Evolutionary conservation across 2,797 vertebrate genomes (phyloP).

Genomic region (Lagocephalus sceleratus): DNA sequence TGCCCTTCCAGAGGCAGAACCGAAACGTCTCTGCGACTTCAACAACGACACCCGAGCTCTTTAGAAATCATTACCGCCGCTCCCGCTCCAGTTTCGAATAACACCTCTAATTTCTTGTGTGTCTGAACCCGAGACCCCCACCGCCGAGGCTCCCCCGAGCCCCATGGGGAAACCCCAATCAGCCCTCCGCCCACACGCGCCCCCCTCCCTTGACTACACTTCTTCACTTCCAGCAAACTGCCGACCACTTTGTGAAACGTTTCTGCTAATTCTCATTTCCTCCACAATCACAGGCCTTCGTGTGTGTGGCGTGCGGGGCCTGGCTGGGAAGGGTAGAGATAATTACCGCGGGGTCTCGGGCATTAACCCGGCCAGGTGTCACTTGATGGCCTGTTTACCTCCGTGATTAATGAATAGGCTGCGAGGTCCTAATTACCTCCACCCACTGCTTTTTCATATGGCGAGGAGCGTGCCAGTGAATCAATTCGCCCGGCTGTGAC

Average conservation of each 20-base stretch:
- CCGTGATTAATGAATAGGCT: conserved; percentile 94
- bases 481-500: conserved; percentile 77
- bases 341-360: conserved; percentile 86
- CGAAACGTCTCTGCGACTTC: conserved; percentile 77
- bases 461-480: conserved; percentile 79
- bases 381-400: conserved; percentile 85
- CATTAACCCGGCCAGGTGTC: conserved; percentile 93
- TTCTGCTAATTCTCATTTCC: conserved; percentile 96
- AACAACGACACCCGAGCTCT: conserved; percentile 51
- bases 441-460: conserved; percentile 63
- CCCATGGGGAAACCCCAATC: conserved; percentile 86
- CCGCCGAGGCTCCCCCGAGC: conserved; percentile 41
- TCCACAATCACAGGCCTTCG: conserved; percentile 91
- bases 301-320: conserved; percentile 79
- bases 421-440: conserved; percentile 69
- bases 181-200: conserved; percentile 71
- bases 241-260: conserved; percentile 81
- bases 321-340: conserved; percentile 74
- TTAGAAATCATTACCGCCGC: conserved; percentile 84
- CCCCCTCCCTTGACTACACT: conserved; percentile 22
- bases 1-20: no score
- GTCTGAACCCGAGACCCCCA: conserved; percentile 76
- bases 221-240: conserved; percentile 73
- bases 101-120: conserved; percentile 89
- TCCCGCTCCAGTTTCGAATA: conserved; percentile 88